Evolutionary conservation across 2,113 vertebrate species (phyloP), one percentile per base, ranked within the genome.

Genomic region (Trematocara macrostoma): DNA sequence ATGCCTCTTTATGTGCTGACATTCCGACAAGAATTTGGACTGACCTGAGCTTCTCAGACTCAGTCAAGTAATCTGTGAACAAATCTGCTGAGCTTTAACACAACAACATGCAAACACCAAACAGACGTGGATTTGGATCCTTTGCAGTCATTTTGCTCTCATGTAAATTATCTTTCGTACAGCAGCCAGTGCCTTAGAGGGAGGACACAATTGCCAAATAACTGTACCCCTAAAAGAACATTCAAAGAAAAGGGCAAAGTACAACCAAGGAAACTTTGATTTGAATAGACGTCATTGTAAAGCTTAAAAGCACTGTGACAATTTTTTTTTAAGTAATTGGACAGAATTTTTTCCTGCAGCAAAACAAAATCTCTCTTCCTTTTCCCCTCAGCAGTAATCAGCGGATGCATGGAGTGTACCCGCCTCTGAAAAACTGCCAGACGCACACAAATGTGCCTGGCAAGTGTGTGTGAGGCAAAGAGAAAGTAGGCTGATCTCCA

Each of bases 381-480:
- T 79, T 45, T 29, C 67, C 80, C 71, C 16, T 31, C 51, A 74
- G 64, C 84, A 88, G 81, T 67, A 86, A 86, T 89, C 84, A 83
- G 64, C 5, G 45, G 89, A 85, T 87, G 86, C 86, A 85, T 81
- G 79, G 82, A 91, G 57, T 88, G 88, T 84, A 87, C 86, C 88
- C 55, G 6, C 35, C 20, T 16, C 6, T 8, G 7, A 51, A 45
- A 74, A 79, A 80, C 79, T 85, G 87, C 84, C 87, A 89, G 47
- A 47, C 2, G 7, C 61, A 86, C 81, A 78, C 3, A 56, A 38
- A 61, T 57, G 64, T 67, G 10, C 76, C 84, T 78, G 69, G 82
- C 35, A 49, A 78, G 26, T 61, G 52, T 79, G 40, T 31, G 29
- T 56, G 47, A 74, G 34, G 40, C 84, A 56, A 53, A 71, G 56